Evolutionary conservation across 2,888 invertebrate species (phyloP), one percentile per base, ranked within the genome.

Genomic region (Lycia hirtaria): DNA sequence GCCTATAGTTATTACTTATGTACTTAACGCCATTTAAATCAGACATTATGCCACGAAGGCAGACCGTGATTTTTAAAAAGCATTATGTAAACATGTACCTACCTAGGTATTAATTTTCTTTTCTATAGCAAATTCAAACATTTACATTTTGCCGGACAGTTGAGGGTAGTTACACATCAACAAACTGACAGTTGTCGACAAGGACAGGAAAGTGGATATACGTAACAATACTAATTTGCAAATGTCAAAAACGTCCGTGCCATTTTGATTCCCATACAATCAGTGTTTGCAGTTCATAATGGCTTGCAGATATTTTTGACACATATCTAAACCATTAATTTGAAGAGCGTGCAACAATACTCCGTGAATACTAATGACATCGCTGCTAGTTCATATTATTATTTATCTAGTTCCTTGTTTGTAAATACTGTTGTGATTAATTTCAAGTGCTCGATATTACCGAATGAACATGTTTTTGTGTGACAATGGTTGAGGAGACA

Each of bases 351-450:
- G 57, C 60, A 51, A 56, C 60, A 51, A 59, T 44, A 28, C 57
- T n/a, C n/a, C n/a, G n/a, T 55, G 50, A 62, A 60, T 64, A 60
- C 64, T 60, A 68, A 67, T 56, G 52, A 56, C 54, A 63, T 49
- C 60, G 68, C 19, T 71, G 70, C 68, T 69, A 72, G 71, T 71
- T 62, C 63, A 37, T 62, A 62, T 67, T 44, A n/a, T n/a, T 52
- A 5, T 24, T 40, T 20, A 24, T 7, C 19, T 24, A 9, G 14
- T 53, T 45, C 17, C 10, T 12, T 41, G 24, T 33, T 47, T 22
- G 7, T 22, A 12, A 47, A 35, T 33, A 19, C 6, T 40, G 15
- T 38, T n/a, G 4, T 15, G 24, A 38, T 32, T 53, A 20, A 41
- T 33, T n/a, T n/a, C n/a, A n/a, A n/a, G n/a, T n/a, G n/a, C n/a